phyloP scores from a whole-genome alignment of 1,140 invertebrate species.

The Ylistrum balloti region DNA sequence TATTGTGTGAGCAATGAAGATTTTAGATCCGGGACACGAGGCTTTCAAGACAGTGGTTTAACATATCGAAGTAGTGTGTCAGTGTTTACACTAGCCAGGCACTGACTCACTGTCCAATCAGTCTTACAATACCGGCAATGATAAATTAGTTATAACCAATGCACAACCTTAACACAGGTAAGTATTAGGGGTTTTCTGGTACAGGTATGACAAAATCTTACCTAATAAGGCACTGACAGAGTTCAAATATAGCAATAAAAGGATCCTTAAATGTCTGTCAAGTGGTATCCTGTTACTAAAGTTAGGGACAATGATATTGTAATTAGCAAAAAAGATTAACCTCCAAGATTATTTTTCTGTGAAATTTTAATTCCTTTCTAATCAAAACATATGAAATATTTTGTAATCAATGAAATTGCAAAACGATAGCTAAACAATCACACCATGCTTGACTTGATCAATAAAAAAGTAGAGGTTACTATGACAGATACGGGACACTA shows the following conservation, averaged over 20 bases:
- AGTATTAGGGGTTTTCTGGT: neutral
- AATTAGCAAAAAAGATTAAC: neutral
- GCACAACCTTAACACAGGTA: neutral
- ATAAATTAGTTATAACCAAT: conserved; percentile 36
- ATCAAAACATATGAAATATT: too few relatives aligned
- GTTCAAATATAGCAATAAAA: too few relatives aligned
- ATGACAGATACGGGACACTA: neutral
- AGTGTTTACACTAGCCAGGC: conserved; percentile 1
- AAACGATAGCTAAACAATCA: neutral
- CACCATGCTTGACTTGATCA: neutral
- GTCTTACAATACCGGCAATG: conserved; percentile 1
- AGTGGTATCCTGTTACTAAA: too few relatives aligned
- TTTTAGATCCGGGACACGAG: neutral
- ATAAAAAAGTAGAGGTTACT: neutral
- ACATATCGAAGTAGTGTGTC: neutral
- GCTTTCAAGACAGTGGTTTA: neutral
- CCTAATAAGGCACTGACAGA: too few relatives aligned
- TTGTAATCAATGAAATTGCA: neutral
- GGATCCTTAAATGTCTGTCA: too few relatives aligned
- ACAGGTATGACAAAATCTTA: neutral
- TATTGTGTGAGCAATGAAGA: neutral
- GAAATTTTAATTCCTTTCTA: neutral
- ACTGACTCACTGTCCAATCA: neutral
- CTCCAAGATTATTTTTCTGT: neutral
- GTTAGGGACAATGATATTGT: neutral